phyloP scores from a whole-genome alignment of 2,113 vertebrate genomes.

The Phasianus colchicus region DNA sequence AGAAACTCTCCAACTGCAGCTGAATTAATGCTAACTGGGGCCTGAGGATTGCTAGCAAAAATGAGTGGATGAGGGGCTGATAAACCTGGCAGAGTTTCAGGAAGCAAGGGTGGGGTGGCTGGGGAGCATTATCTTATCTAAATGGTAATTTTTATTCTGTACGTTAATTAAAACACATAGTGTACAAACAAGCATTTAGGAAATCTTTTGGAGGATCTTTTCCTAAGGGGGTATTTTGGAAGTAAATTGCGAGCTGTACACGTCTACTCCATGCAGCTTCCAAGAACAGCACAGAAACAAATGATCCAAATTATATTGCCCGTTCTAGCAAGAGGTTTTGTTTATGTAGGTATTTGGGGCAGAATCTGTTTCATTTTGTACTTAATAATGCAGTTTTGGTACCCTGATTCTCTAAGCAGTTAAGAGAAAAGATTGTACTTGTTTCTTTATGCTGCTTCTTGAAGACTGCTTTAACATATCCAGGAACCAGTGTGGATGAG shows the following conservation, averaged over 20 bases:
- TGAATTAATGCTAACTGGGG: conserved; percentile 19
- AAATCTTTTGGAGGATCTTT: conserved; percentile 24
- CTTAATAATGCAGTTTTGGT: background rate
- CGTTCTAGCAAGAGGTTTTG: background rate
- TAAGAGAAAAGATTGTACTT: background rate
- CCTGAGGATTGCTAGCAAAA: background rate
- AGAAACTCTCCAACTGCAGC: conserved; percentile 60
- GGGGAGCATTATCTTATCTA: conserved; percentile 55
- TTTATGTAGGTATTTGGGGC: background rate
- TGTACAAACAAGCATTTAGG: conserved; percentile 34
- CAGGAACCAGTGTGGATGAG: background rate
- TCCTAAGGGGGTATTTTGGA: conserved; percentile 31
- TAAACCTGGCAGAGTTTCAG: conserved; percentile 30
- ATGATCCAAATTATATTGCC: background rate
- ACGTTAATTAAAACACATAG: conserved; percentile 36
- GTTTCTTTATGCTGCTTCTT: background rate
- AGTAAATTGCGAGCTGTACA: background rate
- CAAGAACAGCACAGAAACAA: background rate
- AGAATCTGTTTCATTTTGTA: background rate
- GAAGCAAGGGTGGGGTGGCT: conserved; percentile 6
- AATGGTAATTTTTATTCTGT: conserved; percentile 60
- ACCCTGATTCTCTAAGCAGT: background rate
- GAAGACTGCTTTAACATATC: background rate
- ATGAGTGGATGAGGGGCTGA: background rate
- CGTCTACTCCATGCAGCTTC: background rate